These are phyloP conservation scores for Volucella bombylans DNA, from an alignment of 2,888 invertebrate genomes.

Conservation along the genomic window DNA sequence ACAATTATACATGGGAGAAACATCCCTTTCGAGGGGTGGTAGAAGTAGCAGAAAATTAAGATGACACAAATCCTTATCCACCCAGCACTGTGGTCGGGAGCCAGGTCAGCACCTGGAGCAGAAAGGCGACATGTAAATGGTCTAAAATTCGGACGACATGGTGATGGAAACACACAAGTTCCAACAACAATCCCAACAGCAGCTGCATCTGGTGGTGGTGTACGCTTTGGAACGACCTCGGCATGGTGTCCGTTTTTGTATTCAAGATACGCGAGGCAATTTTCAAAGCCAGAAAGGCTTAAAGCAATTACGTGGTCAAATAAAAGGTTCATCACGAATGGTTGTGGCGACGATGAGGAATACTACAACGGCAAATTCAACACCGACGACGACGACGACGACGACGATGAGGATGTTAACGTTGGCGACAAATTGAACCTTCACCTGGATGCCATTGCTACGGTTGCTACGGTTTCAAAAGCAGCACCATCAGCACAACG, in stretches of 20 bases:
- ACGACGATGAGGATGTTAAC: conserved; percentile 10
- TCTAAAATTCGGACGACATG: neutral
- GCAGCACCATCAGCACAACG: conserved; percentile 35
- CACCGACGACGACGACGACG: conserved; percentile 15
- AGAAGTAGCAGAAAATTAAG: conserved; percentile 60
- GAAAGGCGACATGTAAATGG: conserved; percentile 54
- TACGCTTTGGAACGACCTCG: conserved; percentile 22
- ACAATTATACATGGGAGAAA: neutral
- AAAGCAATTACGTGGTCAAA: conserved; percentile 74
- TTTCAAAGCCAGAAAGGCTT: conserved; percentile 71
- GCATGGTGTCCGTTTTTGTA: conserved; percentile 69
- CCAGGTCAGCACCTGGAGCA: conserved; percentile 6
- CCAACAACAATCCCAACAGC: neutral
- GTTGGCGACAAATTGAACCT: conserved; percentile 54
- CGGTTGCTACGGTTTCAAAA: conserved; percentile 4
- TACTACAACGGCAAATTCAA: neutral
- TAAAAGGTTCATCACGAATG: conserved; percentile 69
- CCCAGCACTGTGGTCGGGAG: conserved; percentile 6
- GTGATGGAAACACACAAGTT: neutral
- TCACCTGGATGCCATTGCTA: conserved; percentile 45
- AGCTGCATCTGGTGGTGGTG: neutral
- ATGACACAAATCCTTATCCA: conserved; percentile 67
- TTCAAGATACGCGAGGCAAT: conserved; percentile 58
- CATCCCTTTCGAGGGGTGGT: conserved; percentile 2
- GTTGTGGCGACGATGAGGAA: conserved; percentile 5